Evolutionary conservation across 2,797 vertebrate genomes (phyloP).

Genomic region (Atherinosoma microstoma): DNA sequence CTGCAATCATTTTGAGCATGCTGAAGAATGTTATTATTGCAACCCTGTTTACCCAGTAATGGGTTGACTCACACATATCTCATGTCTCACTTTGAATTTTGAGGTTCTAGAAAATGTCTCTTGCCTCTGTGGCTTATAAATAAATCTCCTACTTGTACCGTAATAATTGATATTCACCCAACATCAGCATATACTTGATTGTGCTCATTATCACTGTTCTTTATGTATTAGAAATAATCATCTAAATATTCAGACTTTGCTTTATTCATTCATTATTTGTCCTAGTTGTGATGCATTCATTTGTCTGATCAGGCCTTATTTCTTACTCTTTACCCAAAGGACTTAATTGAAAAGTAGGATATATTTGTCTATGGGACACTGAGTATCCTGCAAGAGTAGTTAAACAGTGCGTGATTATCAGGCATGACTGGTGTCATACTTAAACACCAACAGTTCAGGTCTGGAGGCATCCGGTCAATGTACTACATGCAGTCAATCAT

Average conservation of each 20-base stretch:
- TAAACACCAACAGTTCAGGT: slow-evolving; percentile 47
- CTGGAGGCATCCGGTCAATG: slow-evolving; percentile 45
- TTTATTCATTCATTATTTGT: slow-evolving; percentile 5
- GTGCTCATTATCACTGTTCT: slow-evolving; percentile 3
- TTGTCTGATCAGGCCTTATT: slow-evolving; percentile 7
- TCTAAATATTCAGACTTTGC: not conserved
- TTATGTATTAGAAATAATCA: slow-evolving; percentile 13
- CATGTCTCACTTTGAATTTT: slow-evolving; percentile 38
- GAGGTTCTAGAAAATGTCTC: slow-evolving; percentile 38
- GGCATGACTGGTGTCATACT: not conserved
- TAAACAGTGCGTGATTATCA: slow-evolving; percentile 33
- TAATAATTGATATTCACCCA: slow-evolving; percentile 1
- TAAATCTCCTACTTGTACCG: slow-evolving; percentile 6
- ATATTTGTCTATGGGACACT: slow-evolving; percentile 29
- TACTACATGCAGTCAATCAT: slow-evolving; percentile 50
- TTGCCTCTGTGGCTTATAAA: slow-evolving; percentile 37
- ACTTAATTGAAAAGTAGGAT: slow-evolving; percentile 38
- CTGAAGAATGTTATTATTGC: slow-evolving; percentile 50
- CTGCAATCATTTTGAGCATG: slow-evolving; percentile 35
- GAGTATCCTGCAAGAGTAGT: slow-evolving; percentile 18
- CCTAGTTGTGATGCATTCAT: not conserved
- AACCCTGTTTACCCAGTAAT: slow-evolving; percentile 37
- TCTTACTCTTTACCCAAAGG: slow-evolving; percentile 11
- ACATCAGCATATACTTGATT: not conserved
- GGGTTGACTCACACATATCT: slow-evolving; percentile 39